Evolutionary conservation across 2,797 vertebrate species (phyloP).

Genomic region (Malacoraja senta): DNA sequence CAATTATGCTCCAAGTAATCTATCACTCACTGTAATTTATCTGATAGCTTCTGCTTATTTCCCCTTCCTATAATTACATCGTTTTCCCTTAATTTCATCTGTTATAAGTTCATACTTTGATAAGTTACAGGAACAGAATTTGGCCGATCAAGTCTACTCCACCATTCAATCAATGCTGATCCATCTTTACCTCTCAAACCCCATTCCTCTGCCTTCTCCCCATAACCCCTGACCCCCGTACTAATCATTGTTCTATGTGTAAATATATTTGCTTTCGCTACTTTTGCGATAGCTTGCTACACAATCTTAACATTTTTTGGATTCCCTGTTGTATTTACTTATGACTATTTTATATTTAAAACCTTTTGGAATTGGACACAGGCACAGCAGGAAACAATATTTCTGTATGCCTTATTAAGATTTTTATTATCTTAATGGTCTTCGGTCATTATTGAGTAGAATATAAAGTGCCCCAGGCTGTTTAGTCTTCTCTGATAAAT

Average conservation of each 20-base stretch:
- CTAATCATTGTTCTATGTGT: no score
- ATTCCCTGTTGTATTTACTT: neutral
- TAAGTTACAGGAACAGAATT: no score
- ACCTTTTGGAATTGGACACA: neutral
- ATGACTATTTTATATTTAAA: neutral
- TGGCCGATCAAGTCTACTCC: no score
- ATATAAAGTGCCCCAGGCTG: neutral
- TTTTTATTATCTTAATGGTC: neutral
- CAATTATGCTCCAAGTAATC: neutral
- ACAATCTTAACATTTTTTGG: neutral
- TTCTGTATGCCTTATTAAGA: neutral
- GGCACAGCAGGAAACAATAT: neutral
- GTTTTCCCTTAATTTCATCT: neutral
- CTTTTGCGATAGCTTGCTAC: neutral
- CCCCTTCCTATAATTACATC: no score
- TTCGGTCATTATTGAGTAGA: neutral
- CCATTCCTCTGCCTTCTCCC: no score
- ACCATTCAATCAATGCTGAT: no score
- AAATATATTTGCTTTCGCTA: neutral
- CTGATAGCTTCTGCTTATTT: neutral
- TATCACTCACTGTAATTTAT: neutral
- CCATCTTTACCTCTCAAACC: no score
- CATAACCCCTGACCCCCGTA: no score
- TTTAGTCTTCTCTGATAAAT: neutral
- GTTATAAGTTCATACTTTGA: neutral